Evolutionary conservation across 2,888 invertebrate species (phyloP).

Genomic region (Drosophila melanosoma): DNA sequence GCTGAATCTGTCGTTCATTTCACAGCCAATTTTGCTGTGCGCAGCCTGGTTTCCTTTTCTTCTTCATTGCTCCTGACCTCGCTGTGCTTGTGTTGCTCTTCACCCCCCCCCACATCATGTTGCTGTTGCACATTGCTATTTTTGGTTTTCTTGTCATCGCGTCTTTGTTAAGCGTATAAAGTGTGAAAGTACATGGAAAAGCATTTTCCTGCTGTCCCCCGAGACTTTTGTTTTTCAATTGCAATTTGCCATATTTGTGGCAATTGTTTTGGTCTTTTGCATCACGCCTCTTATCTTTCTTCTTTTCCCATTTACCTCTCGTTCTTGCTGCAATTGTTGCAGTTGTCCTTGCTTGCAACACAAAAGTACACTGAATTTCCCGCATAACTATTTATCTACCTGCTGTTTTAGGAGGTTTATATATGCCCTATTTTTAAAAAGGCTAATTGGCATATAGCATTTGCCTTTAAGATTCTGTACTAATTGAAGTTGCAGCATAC

Average conservation of each 20-base stretch:
- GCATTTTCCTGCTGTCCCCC: constrained; percentile 54
- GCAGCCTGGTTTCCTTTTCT: constrained; percentile 10
- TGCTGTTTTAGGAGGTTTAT: constrained; percentile 38
- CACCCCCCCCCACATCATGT: not conserved
- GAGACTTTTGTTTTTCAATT: constrained; percentile 77
- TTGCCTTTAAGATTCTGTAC: not conserved
- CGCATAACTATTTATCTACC: constrained; percentile 54
- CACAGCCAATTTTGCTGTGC: constrained; percentile 64
- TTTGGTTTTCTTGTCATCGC: constrained; percentile 41
- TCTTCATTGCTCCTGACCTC: constrained; percentile 55
- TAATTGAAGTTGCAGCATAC: not conserved
- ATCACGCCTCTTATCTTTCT: not conserved
- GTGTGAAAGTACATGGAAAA: constrained; percentile 71
- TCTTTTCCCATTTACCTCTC: not conserved
- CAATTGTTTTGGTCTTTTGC: constrained; percentile 61
- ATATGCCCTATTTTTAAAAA: not conserved
- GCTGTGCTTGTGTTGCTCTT: constrained; percentile 28
- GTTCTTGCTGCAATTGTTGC: constrained; percentile 57
- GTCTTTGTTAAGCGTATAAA: constrained; percentile 62
- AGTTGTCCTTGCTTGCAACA: constrained; percentile 16
- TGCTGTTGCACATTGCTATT: not conserved
- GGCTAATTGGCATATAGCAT: not conserved
- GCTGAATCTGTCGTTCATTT: constrained; percentile 54
- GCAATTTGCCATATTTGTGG: constrained; percentile 75
- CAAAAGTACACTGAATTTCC: constrained; percentile 50